These are phyloP conservation scores for Cybosia mesomella DNA, from an alignment of 2,888 invertebrate species.

Conservation along the genomic window DNA sequence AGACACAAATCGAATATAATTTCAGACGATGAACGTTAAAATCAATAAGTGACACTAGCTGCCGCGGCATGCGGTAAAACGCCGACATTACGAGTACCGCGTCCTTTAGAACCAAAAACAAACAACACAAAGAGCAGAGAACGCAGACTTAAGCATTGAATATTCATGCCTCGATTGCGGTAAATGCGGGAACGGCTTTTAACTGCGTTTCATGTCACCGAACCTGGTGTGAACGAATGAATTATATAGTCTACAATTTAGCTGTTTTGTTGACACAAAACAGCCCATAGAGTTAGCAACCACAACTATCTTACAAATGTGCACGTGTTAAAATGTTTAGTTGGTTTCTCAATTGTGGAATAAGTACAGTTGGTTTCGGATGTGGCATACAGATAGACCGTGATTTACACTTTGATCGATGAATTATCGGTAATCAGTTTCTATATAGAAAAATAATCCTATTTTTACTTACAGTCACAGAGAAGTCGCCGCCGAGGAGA, in stretches of 20 bases:
- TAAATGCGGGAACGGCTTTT: not conserved
- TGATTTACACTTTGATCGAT: too few relatives aligned
- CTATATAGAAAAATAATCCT: not conserved
- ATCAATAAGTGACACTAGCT: not conserved
- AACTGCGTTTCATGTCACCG: not conserved
- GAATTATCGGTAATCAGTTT: not conserved
- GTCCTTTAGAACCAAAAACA: not conserved
- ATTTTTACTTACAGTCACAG: not conserved
- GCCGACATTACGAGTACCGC: not conserved
- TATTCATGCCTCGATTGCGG: slow-evolving; percentile 1
- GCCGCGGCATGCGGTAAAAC: not conserved
- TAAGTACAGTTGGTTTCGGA: too few relatives aligned
- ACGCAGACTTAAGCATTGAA: not conserved
- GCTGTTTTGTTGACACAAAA: not conserved
- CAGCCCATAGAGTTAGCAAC: not conserved
- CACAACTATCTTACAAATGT: not conserved
- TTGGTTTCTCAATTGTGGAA: too few relatives aligned
- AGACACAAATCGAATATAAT: not conserved
- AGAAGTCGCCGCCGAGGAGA: too few relatives aligned
- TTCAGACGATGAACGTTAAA: not conserved
- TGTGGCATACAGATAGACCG: too few relatives aligned
- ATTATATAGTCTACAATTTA: slow-evolving; percentile 1
- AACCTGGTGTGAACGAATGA: not conserved
- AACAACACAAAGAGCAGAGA: not conserved
- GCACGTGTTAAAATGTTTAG: too few relatives aligned